phyloP scores from a whole-genome alignment of 2,888 invertebrate genomes.

The Torymus tubicola region DNA sequence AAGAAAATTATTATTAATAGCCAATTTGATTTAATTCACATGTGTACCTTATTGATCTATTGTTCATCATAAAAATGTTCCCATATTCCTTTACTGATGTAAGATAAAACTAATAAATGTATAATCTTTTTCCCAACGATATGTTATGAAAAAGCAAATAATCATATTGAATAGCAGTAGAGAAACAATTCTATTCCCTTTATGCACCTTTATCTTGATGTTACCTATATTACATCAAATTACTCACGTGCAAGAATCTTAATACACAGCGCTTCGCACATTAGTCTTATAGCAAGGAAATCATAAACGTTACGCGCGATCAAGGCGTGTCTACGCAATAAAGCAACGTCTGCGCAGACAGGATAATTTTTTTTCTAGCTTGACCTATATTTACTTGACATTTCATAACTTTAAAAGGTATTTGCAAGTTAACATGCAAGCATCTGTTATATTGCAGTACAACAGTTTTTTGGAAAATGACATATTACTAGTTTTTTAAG shows the following conservation, averaged over 20 bases:
- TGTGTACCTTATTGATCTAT: constrained; percentile 6
- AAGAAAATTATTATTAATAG: no score
- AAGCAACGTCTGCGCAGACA: background rate
- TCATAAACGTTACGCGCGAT: constrained; percentile 31
- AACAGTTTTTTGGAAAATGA: no score
- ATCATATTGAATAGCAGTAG: constrained; percentile 33
- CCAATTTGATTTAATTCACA: no score
- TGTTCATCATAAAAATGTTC: constrained; percentile 2
- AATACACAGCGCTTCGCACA: constrained; percentile 29
- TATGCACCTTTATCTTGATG: constrained; percentile 38
- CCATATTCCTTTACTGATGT: constrained; percentile 5
- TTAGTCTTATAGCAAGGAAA: constrained; percentile 38
- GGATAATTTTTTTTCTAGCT: constrained; percentile 9
- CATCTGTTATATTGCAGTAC: background rate
- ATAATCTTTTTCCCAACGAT: constrained; percentile 33
- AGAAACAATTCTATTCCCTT: constrained; percentile 33
- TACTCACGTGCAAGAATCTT: constrained; percentile 39
- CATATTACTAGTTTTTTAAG: no score
- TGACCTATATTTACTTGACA: constrained; percentile 38
- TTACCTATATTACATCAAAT: constrained; percentile 30
- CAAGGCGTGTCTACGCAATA: constrained; percentile 39
- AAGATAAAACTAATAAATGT: constrained; percentile 27
- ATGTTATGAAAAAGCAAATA: constrained; percentile 14
- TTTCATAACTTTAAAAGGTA: constrained; percentile 38
- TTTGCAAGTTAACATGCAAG: background rate